These are phyloP conservation scores for Celastrina argiolus DNA, from an alignment of 2,888 invertebrate species.

Conservation along the genomic window DNA sequence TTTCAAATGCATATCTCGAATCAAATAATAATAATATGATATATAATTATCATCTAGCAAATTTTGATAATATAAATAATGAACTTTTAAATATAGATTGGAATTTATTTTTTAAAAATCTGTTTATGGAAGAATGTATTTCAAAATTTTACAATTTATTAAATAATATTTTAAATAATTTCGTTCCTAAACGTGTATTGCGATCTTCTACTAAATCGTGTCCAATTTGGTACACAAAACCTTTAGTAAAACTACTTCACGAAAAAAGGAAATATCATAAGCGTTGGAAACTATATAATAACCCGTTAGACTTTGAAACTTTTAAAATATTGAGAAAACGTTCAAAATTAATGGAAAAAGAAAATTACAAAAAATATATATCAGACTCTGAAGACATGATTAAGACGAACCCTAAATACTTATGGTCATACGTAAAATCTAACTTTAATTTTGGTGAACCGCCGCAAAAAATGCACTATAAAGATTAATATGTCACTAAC, in stretches of 20 bases:
- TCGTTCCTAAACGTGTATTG: neutral
- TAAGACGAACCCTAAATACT: neutral
- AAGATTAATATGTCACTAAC: neutral
- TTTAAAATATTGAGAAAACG: too few species aligned
- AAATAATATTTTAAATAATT: neutral
- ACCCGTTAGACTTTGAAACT: neutral
- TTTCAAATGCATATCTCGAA: neutral
- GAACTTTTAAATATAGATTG: neutral
- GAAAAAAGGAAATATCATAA: neutral
- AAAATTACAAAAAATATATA: too few species aligned
- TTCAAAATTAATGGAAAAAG: too few species aligned
- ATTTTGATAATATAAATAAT: neutral
- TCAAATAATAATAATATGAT: neutral
- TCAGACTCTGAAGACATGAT: too few species aligned
- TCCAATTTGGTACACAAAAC: neutral
- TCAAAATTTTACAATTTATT: neutral
- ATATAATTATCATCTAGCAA: neutral
- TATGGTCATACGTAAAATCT: neutral
- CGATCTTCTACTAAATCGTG: neutral
- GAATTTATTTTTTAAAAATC: neutral
- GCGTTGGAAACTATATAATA: neutral
- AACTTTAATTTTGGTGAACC: neutral
- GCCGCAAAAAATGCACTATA: neutral
- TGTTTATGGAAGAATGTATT: neutral
- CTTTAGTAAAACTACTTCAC: neutral